A percentile compares a stretch with the other conserved stretches of the same genome.
Evolutionary conservation across 1,140 invertebrate genomes (phyloP).

Genomic region (Cotesia glomerata): DNA sequence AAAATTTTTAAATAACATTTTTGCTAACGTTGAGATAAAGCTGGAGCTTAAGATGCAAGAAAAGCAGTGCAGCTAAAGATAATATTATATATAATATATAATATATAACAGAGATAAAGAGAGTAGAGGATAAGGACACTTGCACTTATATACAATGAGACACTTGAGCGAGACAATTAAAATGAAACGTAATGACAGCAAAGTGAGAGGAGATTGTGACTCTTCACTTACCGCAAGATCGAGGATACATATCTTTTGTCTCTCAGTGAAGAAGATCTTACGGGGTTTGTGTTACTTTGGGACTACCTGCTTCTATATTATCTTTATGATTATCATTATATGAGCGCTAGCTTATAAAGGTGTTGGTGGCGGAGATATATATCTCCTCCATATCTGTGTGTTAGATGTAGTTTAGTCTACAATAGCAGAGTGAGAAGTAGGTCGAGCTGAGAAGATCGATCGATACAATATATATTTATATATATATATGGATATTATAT

Average conservation of each 20-base stretch:
- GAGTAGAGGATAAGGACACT: not conserved
- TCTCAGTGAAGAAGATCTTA: not conserved
- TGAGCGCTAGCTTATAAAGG: too few relatives aligned
- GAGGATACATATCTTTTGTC: not conserved
- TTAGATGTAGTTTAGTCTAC: not conserved
- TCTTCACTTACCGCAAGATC: not conserved
- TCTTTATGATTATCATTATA: too few relatives aligned
- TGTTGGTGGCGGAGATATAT: too few relatives aligned
- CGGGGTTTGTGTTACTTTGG: not conserved
- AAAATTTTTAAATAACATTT: not conserved
- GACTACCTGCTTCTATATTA: not conserved
- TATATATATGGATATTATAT: too few relatives aligned
- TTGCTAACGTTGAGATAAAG: not conserved
- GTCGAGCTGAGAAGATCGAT: conserved; percentile 21
- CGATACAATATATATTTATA: not conserved
- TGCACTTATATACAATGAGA: not conserved
- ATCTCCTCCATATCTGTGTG: not conserved
- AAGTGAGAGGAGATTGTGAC: not conserved
- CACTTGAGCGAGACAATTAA: not conserved
- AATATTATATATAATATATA: too few relatives aligned
- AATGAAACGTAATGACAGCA: conserved; percentile 3
- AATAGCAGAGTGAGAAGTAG: conserved; percentile 21
- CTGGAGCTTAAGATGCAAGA: not conserved
- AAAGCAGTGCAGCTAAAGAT: too few relatives aligned
- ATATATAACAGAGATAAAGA: not conserved